These are phyloP conservation scores for Cygnus olor DNA, from an alignment of 2,797 vertebrate species.

Conservation along the genomic window DNA sequence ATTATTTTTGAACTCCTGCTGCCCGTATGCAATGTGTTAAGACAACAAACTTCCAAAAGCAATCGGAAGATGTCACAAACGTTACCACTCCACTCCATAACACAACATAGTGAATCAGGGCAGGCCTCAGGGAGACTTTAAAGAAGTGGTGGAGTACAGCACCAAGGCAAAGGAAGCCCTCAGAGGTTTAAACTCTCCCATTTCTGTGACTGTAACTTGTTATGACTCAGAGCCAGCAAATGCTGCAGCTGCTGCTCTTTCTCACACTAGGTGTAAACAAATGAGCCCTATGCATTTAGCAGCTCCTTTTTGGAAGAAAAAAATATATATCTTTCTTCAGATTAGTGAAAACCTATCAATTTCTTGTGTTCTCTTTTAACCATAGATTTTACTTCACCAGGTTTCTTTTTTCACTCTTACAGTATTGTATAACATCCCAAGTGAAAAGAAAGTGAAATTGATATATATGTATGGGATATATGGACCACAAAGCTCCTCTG, in stretches of 20 bases:
- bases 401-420: neutral
- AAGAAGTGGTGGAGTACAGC: neutral
- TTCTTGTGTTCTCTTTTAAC: neutral
- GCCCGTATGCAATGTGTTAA: slow-evolving; percentile 27
- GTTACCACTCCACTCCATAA: slow-evolving; percentile 3
- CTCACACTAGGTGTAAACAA: neutral
- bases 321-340: neutral
- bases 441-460: neutral
- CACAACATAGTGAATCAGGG: neutral
- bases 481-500: neutral
- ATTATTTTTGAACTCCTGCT: slow-evolving; percentile 62
- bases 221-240: slow-evolving; percentile 20
- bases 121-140: slow-evolving; percentile 35
- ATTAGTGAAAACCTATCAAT: neutral
- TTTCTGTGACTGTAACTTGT: neutral
- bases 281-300: neutral
- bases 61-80: slow-evolving; percentile 59
- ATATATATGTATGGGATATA: neutral
- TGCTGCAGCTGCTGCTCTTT: neutral
- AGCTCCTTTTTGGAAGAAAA: neutral
- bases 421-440: neutral
- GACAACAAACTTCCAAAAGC: slow-evolving; percentile 28
- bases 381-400: neutral
- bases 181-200: slow-evolving; percentile 20
- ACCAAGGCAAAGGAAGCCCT: slow-evolving; percentile 12